Percentiles rank a stretch among this genome's conserved stretches.
Evolutionary conservation across 2,113 vertebrate species (phyloP).

Genomic region (Gorsachius goisagi): DNA sequence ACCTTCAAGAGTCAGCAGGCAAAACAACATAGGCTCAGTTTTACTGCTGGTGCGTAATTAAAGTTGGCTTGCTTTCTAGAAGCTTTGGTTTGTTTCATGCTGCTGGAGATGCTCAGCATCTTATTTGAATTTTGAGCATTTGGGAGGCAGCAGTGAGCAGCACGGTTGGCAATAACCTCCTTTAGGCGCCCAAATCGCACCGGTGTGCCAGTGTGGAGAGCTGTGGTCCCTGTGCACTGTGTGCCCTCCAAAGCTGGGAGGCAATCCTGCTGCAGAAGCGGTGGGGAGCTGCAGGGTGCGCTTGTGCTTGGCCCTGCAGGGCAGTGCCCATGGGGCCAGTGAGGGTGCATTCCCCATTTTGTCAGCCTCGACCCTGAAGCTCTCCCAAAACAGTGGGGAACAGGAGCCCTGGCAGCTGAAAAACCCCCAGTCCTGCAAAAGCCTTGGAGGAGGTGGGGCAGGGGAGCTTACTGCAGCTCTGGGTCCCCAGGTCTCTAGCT

Average conservation of each 20-base stretch:
- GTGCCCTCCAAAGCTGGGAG: background rate
- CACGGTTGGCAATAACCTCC: background rate
- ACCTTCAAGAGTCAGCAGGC: background rate
- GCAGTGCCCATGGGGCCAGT: rapidly evolving
- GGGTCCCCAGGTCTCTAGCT: background rate
- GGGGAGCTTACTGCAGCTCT: background rate
- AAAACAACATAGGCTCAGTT: background rate
- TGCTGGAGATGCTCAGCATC: background rate
- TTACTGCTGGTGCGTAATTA: background rate
- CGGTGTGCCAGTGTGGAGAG: background rate
- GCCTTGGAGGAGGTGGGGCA: background rate
- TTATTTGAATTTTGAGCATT: background rate
- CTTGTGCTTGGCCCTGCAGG: background rate
- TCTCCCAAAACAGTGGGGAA: rapidly evolving
- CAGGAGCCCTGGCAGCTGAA: background rate
- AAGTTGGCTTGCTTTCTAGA: background rate
- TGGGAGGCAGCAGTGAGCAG: background rate
- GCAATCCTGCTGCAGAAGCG: rapidly evolving
- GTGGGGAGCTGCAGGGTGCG: rapidly evolving
- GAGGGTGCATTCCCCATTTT: background rate
- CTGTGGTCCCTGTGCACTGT: rapidly evolving
- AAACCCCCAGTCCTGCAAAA: background rate
- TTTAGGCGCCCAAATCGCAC: background rate
- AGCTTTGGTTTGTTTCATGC: background rate
- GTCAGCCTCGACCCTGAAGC: background rate